Evolutionary conservation across 2,113 vertebrate species (phyloP), one percentile per base, ranked within the genome.

Genomic region (Hippocampus abdominalis): DNA sequence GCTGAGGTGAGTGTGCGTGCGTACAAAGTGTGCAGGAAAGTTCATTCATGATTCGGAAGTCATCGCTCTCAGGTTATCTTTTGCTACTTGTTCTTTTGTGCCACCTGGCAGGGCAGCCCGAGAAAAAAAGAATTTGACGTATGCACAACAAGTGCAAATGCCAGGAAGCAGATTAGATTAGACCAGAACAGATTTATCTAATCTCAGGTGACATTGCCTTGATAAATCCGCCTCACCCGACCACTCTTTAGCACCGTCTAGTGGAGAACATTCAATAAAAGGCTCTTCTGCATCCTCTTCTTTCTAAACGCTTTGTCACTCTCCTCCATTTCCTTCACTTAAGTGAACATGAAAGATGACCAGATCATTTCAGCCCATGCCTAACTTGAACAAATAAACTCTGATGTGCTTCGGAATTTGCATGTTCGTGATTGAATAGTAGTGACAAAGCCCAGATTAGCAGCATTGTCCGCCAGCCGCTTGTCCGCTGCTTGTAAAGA

Each of bases 141-240:
- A 80, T 66, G 66, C 69, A 77, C 74, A 80, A 76, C 64, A 84
- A 62, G 83, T 39, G 77, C 66, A 76, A 71, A 77, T 71, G 63
- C 64, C 73, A 77, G 81, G 73, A 85, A 83, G 66, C 83, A 68
- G 75, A 64, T 64, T 75, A 89, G 88, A 88, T 90, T 91, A 88
- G 69, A 81, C 63, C 72, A 75, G 78, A 77, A 29, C 77, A 85
- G 87, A 88, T 91, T 89, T 82, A 73, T 81, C 81, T 91, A 91
- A 90, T 91, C 89, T 82, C 86, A 88, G 86, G 86, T 91, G 89
- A 91, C 88, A 86, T 83, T 90, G 86, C 54, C 64, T 56, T 73
- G 73, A 77, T 80, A 85, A 82, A 75, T 63, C 64, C 23, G 0
- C 25, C 60, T 36, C 46, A 63, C 39, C 59, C 36, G 72, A 70